Evolutionary conservation across 2,113 vertebrate species (phyloP).

Genomic region (Hippolais icterina): DNA sequence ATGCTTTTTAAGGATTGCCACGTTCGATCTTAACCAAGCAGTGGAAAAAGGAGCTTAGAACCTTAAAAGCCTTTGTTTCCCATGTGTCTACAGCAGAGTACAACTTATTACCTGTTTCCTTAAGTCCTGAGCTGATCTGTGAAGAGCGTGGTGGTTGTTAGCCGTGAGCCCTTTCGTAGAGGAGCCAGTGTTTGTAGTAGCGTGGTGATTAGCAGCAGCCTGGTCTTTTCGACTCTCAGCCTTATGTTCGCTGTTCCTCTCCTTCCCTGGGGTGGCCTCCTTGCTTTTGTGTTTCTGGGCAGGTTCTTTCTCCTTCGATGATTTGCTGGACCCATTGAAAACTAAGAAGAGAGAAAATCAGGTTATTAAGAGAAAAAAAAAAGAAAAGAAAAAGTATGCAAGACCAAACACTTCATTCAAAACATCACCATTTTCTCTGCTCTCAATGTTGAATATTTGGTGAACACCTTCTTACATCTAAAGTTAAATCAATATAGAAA

Average conservation of each 20-base stretch:
- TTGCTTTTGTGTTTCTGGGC: constrained; percentile 83
- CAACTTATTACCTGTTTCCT: constrained; percentile 86
- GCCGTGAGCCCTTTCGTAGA: constrained; percentile 77
- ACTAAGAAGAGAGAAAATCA: constrained; percentile 69
- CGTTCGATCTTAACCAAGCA: accelerated
- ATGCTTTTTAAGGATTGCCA: background rate
- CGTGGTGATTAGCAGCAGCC: constrained; percentile 66
- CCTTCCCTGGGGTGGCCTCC: constrained; percentile 85
- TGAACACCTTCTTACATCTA: background rate
- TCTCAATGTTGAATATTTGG: background rate
- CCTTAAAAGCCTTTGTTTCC: background rate
- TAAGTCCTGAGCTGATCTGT: constrained; percentile 91
- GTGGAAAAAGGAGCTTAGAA: background rate
- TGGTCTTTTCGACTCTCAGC: constrained; percentile 85
- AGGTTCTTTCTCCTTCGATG: constrained; percentile 79
- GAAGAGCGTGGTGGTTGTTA: constrained; percentile 82
- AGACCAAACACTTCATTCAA: background rate
- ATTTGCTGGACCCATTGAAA: constrained; percentile 90
- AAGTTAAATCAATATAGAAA: background rate
- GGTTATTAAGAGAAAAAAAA: background rate
- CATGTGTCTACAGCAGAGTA: background rate
- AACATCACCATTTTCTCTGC: background rate
- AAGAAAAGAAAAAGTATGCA: background rate
- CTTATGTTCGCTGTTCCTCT: constrained; percentile 83
- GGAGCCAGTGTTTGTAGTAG: constrained; percentile 76